Evolutionary conservation across 2,888 invertebrate species (phyloP).

Genomic region (Polydrusus pterygomalis): DNA sequence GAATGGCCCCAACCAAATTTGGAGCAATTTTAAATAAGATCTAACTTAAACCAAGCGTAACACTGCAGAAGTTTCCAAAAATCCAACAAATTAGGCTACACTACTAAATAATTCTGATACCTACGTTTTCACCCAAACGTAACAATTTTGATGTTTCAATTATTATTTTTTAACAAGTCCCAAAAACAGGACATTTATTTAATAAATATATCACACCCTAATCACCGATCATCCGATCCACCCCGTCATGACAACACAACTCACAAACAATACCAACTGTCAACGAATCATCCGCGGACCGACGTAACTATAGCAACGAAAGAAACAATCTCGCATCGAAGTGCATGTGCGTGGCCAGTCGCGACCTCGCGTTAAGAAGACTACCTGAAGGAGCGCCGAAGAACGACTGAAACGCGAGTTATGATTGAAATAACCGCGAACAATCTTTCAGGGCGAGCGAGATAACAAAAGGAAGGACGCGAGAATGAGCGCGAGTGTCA

Average conservation of each 20-base stretch:
- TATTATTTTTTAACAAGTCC: not conserved
- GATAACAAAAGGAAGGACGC: constrained; percentile 54
- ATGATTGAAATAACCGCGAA: constrained; percentile 37
- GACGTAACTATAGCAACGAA: constrained; percentile 30
- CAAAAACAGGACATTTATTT: not conserved
- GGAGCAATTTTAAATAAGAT: too few relatives aligned
- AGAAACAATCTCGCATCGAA: constrained; percentile 21
- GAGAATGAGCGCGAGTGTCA: constrained; percentile 41
- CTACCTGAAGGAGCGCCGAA: constrained; percentile 37
- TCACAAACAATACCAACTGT: not conserved
- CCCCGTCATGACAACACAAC: constrained; percentile 13
- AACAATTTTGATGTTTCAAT: too few relatives aligned
- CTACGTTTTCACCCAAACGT: not conserved
- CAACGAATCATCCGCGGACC: constrained; percentile 16
- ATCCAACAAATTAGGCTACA: constrained; percentile 6
- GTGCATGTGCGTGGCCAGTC: constrained; percentile 17
- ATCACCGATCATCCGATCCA: too few relatives aligned
- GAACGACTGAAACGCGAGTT: constrained; percentile 48
- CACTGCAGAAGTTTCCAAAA: not conserved
- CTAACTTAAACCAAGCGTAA: too few relatives aligned
- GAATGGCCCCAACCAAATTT: too few relatives aligned
- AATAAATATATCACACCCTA: constrained; percentile 15
- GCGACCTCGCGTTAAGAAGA: constrained; percentile 19
- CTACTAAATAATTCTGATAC: not conserved
- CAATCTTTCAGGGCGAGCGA: constrained; percentile 51